Base-by-base conservation (phyloP, 2,797 vertebrate species). In the Valencia hispanica region DNA sequence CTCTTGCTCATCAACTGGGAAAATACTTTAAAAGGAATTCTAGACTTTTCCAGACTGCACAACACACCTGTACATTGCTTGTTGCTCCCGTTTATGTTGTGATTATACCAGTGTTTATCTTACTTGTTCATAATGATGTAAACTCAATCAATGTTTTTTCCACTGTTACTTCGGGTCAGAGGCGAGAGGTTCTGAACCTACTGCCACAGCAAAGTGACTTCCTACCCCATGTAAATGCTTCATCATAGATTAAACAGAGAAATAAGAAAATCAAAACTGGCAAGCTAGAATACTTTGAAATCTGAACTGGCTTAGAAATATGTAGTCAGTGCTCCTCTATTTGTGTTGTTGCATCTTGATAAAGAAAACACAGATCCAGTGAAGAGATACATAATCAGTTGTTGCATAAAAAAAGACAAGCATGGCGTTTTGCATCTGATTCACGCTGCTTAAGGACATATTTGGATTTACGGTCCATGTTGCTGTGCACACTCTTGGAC, bases 401-500 rank as follows among this genome's bases (percentile, higher is more conserved):
- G 15, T 72, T 12, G 36, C 36, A 30, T 53, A n/a, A 74, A 30
- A 17, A n/a, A 39, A 65, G 39, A 6, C n/a, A 50, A 48, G 45
- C 9, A 39, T 34, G 30, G 8, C 4, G 1, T 20, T 72, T 53
- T 74, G 75, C n/a, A 72, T 25, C 51, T 22, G 27, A 73, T 63
- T 45, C 68, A 25, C 1, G 53, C n/a, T 10, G 9, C 66, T 77
- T 84, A 70, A 72, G 47, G 66, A 78, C 45, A 75, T 47, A 22
- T 59, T 20, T 41, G 18, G 77, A 68, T 79, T 82, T 69, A 75
- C 17, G 74, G 18, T 39, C 69, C 68, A 65, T 59, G 70, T 71
- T 75, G 80, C 45, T 59, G 59, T 83, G 68, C 76, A 78, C 78
- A 65, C 77, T 70, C 32, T 51, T 36, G 20, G 57, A 55, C 66